A percentile compares a stretch with the other conserved stretches of the same genome.
Evolutionary conservation across 2,888 invertebrate genomes (phyloP).

Genomic region (Ctenicera cuprea): DNA sequence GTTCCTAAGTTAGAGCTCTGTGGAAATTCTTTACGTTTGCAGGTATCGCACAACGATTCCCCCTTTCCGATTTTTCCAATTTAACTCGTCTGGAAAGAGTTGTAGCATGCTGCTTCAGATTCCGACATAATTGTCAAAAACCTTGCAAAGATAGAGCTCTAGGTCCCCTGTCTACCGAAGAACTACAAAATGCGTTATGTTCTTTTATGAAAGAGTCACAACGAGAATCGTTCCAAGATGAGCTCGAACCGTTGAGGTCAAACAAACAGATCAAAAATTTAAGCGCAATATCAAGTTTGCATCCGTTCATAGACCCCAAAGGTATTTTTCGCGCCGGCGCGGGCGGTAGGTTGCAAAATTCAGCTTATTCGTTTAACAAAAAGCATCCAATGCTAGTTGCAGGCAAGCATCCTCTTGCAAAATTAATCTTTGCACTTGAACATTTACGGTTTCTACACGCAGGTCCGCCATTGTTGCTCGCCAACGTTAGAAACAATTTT

Average conservation of each 20-base stretch:
- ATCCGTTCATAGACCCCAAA: constrained; percentile 5
- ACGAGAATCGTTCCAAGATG: neutral
- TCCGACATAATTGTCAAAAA: neutral
- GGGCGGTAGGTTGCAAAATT: constrained; percentile 5
- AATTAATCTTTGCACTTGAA: neutral
- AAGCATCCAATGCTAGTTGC: no score
- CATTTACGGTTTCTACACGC: neutral
- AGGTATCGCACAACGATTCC: constrained; percentile 37
- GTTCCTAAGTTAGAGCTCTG: constrained; percentile 55
- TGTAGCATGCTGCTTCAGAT: constrained; percentile 9
- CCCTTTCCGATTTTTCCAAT: constrained; percentile 31
- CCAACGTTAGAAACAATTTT: neutral
- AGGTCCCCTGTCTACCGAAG: neutral
- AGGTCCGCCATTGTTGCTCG: neutral
- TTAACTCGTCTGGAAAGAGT: constrained; percentile 8
- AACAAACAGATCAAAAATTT: neutral
- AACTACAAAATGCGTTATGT: neutral
- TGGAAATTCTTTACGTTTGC: constrained; percentile 49
- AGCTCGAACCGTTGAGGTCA: neutral
- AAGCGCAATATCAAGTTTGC: neutral
- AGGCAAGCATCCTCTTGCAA: constrained; percentile 46
- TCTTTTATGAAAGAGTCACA: neutral
- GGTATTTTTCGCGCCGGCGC: neutral
- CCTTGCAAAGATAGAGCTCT: neutral
- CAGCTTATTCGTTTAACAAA: no score